These are phyloP conservation scores for Drosophila monieri DNA, from an alignment of 2,888 invertebrate genomes.

Conservation along the genomic window DNA sequence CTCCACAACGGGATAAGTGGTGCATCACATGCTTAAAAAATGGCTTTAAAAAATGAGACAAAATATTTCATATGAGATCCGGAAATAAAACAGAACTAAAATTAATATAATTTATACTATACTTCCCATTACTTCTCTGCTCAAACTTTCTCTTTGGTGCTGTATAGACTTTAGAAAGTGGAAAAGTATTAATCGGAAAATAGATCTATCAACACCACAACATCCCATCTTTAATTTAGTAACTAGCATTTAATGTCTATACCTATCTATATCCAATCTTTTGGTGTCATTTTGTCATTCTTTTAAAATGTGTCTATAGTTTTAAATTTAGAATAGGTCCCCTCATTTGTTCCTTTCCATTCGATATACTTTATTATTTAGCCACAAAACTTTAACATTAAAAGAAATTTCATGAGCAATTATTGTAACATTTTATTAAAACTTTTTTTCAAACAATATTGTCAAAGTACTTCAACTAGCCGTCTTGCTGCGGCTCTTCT, in stretches of 20 bases:
- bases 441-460: background rate
- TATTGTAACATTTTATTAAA: background rate
- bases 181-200: background rate
- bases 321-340: background rate
- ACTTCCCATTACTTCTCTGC: no score
- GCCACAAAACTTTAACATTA: background rate
- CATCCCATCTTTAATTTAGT: background rate
- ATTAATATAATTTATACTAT: no score
- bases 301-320: background rate
- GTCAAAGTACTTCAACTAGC: conserved; percentile 33
- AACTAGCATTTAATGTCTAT: background rate
- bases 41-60: background rate
- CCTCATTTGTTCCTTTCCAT: background rate
- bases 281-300: no score
- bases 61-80: background rate
- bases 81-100: background rate
- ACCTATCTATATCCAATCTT: no score
- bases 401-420: background rate
- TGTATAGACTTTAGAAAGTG: background rate
- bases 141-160: background rate
- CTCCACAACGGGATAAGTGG: conserved; percentile 44
- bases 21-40: conserved; percentile 24
- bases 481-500: conserved; percentile 68
- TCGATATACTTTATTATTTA: no score
- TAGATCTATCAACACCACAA: background rate